Conservation (phyloP, 2,888 invertebrate species). For the Chalcis sispes region DNA sequence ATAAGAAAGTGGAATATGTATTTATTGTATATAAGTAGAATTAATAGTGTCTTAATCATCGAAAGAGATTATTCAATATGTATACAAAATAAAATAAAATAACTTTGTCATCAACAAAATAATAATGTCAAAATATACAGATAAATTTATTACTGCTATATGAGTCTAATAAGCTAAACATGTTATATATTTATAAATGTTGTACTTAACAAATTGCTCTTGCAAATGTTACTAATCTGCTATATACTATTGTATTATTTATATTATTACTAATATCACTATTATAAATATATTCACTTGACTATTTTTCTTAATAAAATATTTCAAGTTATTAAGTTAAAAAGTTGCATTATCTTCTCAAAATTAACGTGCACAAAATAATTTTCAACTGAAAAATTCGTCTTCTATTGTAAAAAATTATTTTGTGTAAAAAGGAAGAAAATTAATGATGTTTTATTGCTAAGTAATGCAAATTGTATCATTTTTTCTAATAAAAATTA, state of each 20-base stretch:
- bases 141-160: constrained; percentile 48
- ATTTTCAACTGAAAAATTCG: constrained; percentile 25
- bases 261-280: constrained; percentile 35
- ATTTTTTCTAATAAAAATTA: constrained; percentile 40
- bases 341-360: constrained; percentile 16
- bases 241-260: constrained; percentile 48
- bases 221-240: constrained; percentile 48
- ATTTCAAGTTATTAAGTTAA: constrained; percentile 39
- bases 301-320: constrained; percentile 51
- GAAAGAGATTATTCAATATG: constrained; percentile 57
- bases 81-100: constrained; percentile 28
- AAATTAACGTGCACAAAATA: constrained; percentile 27
- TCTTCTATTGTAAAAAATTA: constrained; percentile 16
- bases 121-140: constrained; percentile 43
- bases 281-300: constrained; percentile 40
- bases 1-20: constrained; percentile 60
- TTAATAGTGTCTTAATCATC: constrained; percentile 60
- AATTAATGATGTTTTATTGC: constrained; percentile 15
- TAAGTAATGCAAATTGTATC: constrained; percentile 24
- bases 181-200: constrained; percentile 51
- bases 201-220: constrained; percentile 54
- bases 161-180: constrained; percentile 42
- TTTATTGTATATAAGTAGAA: constrained; percentile 68
- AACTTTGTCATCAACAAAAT: constrained; percentile 40
- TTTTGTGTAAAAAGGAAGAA: constrained; percentile 15